These are phyloP conservation scores for Candoia aspera DNA, from an alignment of 2,113 vertebrate species.

Conservation along the genomic window DNA sequence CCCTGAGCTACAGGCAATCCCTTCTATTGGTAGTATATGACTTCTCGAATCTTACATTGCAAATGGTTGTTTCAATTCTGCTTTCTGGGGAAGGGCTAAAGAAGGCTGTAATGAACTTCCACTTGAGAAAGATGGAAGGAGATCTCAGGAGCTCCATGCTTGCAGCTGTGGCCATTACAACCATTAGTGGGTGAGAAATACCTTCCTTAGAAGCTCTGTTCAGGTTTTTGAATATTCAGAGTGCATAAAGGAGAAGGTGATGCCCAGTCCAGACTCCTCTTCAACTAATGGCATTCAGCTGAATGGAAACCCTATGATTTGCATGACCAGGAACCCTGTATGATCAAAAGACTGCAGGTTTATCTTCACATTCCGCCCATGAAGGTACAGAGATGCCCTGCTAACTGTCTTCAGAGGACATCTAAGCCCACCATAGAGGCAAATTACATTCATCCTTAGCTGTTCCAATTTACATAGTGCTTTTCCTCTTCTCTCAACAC, in stretches of 20 bases:
- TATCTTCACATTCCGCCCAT: background rate
- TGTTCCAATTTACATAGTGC: background rate
- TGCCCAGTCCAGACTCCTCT: background rate
- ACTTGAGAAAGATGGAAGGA: background rate
- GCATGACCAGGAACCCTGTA: background rate
- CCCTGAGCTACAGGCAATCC: no score
- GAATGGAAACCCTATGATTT: background rate
- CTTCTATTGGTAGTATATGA: background rate
- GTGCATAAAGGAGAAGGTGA: background rate
- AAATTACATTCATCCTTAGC: background rate
- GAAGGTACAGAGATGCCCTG: background rate
- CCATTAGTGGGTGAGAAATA: background rate
- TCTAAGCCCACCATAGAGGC: no score
- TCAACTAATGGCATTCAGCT: background rate
- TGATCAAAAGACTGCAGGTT: background rate
- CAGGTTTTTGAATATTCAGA: background rate
- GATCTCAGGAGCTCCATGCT: background rate
- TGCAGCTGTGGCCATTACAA: background rate
- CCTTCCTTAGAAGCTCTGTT: background rate
- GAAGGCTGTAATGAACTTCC: background rate
- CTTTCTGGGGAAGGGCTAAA: background rate
- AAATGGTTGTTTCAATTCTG: background rate
- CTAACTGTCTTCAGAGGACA: background rate
- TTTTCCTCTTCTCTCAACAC: background rate
- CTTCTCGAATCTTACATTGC: background rate